Evolutionary conservation across 2,113 vertebrate genomes (phyloP), one percentile per base, ranked within the genome.

Genomic region (Sitta europaea): DNA sequence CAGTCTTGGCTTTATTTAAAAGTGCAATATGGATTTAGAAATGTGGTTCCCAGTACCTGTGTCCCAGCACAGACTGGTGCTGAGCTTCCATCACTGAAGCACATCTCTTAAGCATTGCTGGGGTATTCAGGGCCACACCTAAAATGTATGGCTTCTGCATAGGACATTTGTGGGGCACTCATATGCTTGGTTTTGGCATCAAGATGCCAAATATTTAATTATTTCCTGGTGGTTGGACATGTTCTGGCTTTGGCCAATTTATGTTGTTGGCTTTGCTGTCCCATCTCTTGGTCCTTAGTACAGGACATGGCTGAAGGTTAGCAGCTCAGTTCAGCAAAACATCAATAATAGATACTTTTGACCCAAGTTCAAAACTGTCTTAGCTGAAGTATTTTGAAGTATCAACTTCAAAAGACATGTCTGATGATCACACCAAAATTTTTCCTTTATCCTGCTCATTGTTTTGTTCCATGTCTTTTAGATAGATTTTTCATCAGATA

Each of bases 231-330:
- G 24, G 14, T 28, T 18, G 28, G 27, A 5, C 1, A 0, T 14
- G 5, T 54, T 47, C 24, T 66, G 47, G 14, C 38, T 71, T 58
- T 3, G 1, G 6, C 47, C 31, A 57, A 4, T 43, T 40, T 57
- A 4, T 11, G 65, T 33, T 5, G 1, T 40, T 33, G 31, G 23
- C 45, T 48, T 48, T 24, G 29, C 19, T 6, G 3, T 45, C 43
- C 61, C 10, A 0, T 51, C 45, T 36, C 24, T 14, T 25, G 8
- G 13, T 48, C 6, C 22, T 38, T 2, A 1, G 14, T 31, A 4
- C 10, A 11, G n/a, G 24, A n/a, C 10, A 1, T 3, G 10, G 36
- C n/a, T 61, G 57, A 50, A 47, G 7, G 7, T 54, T 50, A 76
- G 22, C 48, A 29, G 6, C 14, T 25, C 20, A 23, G 29, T 20